Evolutionary conservation across 2,113 vertebrate species (phyloP).

Genomic region (Edolisoma coerulescens): DNA sequence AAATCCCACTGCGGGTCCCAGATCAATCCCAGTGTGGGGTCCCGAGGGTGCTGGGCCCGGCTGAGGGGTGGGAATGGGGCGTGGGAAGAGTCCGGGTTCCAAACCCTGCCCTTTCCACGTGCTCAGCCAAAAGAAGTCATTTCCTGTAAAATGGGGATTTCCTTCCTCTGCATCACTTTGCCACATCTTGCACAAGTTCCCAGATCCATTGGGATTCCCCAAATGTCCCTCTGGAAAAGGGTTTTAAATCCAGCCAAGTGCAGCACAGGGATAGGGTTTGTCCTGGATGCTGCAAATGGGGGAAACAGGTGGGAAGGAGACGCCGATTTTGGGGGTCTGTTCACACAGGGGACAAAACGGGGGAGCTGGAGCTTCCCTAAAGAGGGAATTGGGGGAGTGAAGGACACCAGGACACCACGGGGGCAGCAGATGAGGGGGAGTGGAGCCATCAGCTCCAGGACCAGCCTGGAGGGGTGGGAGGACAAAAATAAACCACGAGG

Average conservation of each 20-base stretch:
- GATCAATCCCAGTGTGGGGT: background rate
- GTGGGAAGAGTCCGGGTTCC: rapidly evolving
- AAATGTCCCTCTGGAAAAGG: background rate
- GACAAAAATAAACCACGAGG: rapidly evolving
- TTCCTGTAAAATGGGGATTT: background rate
- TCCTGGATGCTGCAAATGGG: rapidly evolving
- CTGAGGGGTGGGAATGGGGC: background rate
- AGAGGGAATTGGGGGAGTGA: rapidly evolving
- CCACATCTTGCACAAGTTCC: background rate
- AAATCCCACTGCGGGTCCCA: too few relatives aligned
- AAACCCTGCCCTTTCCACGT: rapidly evolving
- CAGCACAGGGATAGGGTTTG: background rate
- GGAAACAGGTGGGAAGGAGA: background rate
- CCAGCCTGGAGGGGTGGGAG: background rate
- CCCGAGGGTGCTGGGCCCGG: too few relatives aligned
- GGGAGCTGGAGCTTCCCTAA: background rate
- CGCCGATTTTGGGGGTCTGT: background rate
- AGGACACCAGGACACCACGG: rapidly evolving
- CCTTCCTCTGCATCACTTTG: background rate
- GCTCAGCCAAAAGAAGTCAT: rapidly evolving
- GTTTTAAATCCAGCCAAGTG: background rate
- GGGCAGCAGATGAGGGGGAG: background rate
- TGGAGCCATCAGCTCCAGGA: rapidly evolving
- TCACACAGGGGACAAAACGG: background rate
- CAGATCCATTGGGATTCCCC: rapidly evolving